Evolutionary conservation across 2,888 invertebrate species (phyloP), one percentile per base, ranked within the genome.

Genomic region (Caenorhabditis wallacei): DNA sequence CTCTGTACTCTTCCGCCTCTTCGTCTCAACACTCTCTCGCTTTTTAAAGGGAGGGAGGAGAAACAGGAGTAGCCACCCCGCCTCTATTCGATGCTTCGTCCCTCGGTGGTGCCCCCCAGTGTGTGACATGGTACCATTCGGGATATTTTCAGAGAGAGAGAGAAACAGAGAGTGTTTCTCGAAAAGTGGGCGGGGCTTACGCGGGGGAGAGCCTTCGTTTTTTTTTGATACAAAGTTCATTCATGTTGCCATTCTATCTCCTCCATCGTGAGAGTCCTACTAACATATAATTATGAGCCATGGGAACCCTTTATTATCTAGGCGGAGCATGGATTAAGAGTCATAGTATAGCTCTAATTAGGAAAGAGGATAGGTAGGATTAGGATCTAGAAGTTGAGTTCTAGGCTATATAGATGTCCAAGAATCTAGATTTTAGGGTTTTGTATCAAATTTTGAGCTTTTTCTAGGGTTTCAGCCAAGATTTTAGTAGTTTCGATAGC

Each of bases 1-100:
- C 40, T 24, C 57, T 68, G 51, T 64, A 26, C 57, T 46, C 46
- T 56, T n/a, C 16, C 20, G 63, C 37, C 46, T 79, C 70, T 71
- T 69, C 63, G 16, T 8, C 53, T 64, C 46, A 11, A 11, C 13
- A 8, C 8, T 54, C 54, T 66, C 59, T 10, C 20, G 16, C 61
- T 43, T 53, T 54, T 74, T 74, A 18, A 18, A 37, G 59, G 11
- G 20, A 37, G 40, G 37, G 61, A 43, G 53, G 53, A 22, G 53
- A 61, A 43, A 26, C 24, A 16, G 61, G 43, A 54, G 59, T 59
- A 59, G 59, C 59, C 59, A 7, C n/a, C 37, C 40, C 18, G 35
- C 35, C n/a, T 56, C 1, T 7, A 13, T 43, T 7, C 43, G 5
- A 43, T 16, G 43, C 13, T 13, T 18, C 46, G 46, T 48, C 46